Base-by-base conservation (phyloP, 2,888 invertebrate species). In the Hirtodrosophila alboralis region DNA sequence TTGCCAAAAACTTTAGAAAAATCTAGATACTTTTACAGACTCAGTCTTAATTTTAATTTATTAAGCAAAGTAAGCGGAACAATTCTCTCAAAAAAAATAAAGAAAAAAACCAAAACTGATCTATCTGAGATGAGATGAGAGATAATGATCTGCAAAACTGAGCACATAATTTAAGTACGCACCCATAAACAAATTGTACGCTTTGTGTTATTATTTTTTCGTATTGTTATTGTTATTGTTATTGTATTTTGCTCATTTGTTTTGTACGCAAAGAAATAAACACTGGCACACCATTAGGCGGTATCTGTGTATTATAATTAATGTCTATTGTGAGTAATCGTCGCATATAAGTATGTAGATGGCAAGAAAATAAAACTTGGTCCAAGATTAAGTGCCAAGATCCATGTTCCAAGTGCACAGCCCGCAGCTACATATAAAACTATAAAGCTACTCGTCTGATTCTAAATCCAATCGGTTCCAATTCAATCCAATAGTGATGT, bases 301-400 rank as follows among this genome's bases (percentile, higher is more conserved):
- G 60, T 59, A 28, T 45, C 51, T 36, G 28, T 18, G 51, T 54
- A 67, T 59, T 64, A 59, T 76, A 84, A 80, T 81, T 73, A 84
- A 84, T 80, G 68, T 72, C 44, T 41, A 48, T 40, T 59, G 62
- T 76, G 83, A 76, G 79, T 70, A 84, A 80, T 84, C 57, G 81
- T 53, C 31, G 65, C 56, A 43, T 12, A 37, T 28, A 48, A 48
- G 30, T 33, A 60, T 38, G 28, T n/a, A n/a, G n/a, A n/a, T n/a
- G n/a, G n/a, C n/a, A n/a, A n/a, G 27, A 51, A 47, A 43, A 31
- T 12, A 37, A 37, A 40, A 30, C 16, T 34, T 49, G 36, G 36
- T 30, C 47, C 30, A 61, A 49, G 31, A 41, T 62, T 12, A 38
- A 56, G 23, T 34, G 63, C 26, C 63, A 16, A 40, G 27, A 8